These are phyloP conservation scores for Philereme transversata DNA, from an alignment of 2,888 invertebrate genomes.

Conservation along the genomic window DNA sequence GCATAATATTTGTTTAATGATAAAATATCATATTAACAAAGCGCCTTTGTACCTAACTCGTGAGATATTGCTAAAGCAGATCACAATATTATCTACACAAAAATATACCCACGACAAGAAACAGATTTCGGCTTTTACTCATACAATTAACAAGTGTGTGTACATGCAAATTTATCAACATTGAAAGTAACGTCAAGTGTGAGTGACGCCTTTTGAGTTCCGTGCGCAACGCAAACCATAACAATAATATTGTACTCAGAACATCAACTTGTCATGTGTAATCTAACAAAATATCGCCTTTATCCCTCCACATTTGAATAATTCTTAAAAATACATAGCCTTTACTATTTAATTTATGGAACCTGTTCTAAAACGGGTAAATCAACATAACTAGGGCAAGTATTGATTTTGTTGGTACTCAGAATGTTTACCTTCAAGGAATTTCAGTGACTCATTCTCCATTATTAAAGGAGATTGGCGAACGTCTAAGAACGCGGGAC, in stretches of 20 bases:
- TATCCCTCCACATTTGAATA: too few relatives aligned
- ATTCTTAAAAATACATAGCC: too few relatives aligned
- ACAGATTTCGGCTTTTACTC: not conserved
- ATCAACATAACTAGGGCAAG: conserved; percentile 3
- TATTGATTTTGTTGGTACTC: conserved; percentile 14
- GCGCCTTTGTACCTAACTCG: conserved; percentile 1
- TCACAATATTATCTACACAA: not conserved
- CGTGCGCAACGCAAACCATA: not conserved
- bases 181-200: not conserved
- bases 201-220: not conserved
- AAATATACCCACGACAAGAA: not conserved
- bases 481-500: too few relatives aligned
- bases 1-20: conserved; percentile 22
- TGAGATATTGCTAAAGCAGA: not conserved
- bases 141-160: not conserved
- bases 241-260: too few relatives aligned
- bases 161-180: not conserved
- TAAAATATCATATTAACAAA: conserved; percentile 18
- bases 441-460: conserved; percentile 16
- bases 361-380: too few relatives aligned
- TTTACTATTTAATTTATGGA: too few relatives aligned
- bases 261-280: too few relatives aligned
- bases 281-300: too few relatives aligned
- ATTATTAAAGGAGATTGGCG: not conserved
- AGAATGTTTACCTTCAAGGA: conserved; percentile 7